Conservation (phyloP, 2,113 vertebrate species). For the Oryzias melastigma region DNA sequence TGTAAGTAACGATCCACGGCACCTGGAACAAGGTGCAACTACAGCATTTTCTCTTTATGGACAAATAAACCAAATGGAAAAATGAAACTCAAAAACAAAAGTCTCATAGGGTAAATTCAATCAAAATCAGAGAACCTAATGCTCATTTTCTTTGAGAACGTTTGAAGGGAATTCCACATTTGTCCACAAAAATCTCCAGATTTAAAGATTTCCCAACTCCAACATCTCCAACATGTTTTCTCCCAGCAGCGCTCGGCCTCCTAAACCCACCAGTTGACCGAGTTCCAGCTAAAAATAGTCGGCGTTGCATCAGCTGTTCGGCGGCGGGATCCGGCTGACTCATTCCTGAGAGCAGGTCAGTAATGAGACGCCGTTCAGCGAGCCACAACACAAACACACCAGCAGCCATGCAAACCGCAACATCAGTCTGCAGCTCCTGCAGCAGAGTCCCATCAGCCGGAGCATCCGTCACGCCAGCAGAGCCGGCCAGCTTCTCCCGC, state of each 20-base stretch:
- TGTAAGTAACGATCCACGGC: too few relatives aligned
- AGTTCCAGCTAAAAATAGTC: constrained; percentile 29
- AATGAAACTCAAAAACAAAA: too few relatives aligned
- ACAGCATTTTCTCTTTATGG: too few relatives aligned
- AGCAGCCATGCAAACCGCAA: constrained; percentile 1
- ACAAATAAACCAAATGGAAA: too few relatives aligned
- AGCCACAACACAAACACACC: constrained; percentile 12
- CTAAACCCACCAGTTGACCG: constrained; percentile 8
- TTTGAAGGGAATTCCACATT: too few relatives aligned
- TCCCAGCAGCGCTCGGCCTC: not conserved
- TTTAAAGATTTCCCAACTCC: too few relatives aligned
- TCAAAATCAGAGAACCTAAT: too few relatives aligned
- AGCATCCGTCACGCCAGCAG: too few relatives aligned
- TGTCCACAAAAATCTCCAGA: too few relatives aligned
- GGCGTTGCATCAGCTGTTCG: not conserved
- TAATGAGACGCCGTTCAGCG: constrained; percentile 18
- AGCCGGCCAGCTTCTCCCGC: not conserved
- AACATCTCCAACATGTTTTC: not conserved
- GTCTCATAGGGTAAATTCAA: too few relatives aligned
- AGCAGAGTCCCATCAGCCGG: constrained; percentile 4
- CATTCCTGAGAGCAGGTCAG: constrained; percentile 11
- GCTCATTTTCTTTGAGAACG: too few relatives aligned
- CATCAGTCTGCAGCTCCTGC: not conserved
- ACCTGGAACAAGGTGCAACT: too few relatives aligned
- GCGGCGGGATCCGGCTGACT: constrained; percentile 16